Percentiles rank a stretch among this genome's conserved stretches.
Conservation (phyloP, 2,888 invertebrate species). For the Dryadula phaetusa region DNA sequence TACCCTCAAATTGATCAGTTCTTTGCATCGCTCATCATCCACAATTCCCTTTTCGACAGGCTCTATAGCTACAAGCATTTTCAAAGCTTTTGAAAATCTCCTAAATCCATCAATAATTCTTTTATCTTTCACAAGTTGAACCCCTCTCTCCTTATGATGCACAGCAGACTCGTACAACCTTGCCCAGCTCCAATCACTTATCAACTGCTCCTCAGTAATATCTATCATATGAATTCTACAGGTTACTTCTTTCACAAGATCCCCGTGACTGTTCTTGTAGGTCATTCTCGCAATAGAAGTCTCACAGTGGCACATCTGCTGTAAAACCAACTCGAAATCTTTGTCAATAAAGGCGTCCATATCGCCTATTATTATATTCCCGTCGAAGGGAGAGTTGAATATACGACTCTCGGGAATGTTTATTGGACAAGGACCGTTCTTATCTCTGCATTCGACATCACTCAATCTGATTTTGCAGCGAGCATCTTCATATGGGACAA, state of each 20-base stretch:
- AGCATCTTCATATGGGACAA: conserved; percentile 76
- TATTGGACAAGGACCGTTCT: conserved; percentile 59
- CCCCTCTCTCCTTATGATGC: conserved; percentile 84
- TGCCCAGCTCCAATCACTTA: conserved; percentile 84
- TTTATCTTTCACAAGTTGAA: conserved; percentile 86
- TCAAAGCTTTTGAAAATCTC: conserved; percentile 89
- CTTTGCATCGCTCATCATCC: conserved; percentile 73
- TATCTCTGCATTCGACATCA: conserved; percentile 62
- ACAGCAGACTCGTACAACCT: conserved; percentile 78
- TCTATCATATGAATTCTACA: conserved; percentile 73
- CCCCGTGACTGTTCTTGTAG: conserved; percentile 62
- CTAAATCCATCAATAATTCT: conserved; percentile 87
- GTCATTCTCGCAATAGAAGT: conserved; percentile 66
- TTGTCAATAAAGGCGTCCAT: conserved; percentile 76
- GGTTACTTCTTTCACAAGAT: conserved; percentile 62
- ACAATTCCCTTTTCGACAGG: conserved; percentile 85
- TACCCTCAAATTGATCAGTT: conserved; percentile 83
- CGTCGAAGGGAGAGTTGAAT: conserved; percentile 68
- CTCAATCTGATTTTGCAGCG: conserved; percentile 68
- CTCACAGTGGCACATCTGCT: conserved; percentile 82
- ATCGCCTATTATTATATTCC: conserved; percentile 79
- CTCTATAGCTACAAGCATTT: conserved; percentile 85
- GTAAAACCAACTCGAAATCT: conserved; percentile 80
- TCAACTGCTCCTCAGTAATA: conserved; percentile 73
- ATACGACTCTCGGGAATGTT: conserved; percentile 62